These are phyloP conservation scores for Trissolcus basalis DNA, from an alignment of 1,140 invertebrate species.

Conservation along the genomic window DNA sequence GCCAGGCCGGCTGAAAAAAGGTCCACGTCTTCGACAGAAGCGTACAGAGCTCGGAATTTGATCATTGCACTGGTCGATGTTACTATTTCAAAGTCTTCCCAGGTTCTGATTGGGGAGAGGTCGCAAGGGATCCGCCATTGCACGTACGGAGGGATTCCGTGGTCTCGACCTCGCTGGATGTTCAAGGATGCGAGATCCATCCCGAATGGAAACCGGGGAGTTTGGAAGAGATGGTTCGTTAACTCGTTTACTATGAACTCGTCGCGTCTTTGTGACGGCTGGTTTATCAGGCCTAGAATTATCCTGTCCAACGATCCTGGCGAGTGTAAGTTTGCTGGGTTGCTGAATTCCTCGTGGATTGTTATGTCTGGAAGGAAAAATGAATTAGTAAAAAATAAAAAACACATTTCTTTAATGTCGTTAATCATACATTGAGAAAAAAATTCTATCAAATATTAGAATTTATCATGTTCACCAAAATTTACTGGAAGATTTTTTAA, in stretches of 20 bases:
- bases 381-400: background rate
- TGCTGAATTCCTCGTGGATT: conserved; percentile 85
- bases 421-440: too few relatives aligned
- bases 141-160: conserved; percentile 89
- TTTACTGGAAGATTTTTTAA: too few relatives aligned
- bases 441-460: too few relatives aligned
- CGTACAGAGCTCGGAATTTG: conserved; percentile 82
- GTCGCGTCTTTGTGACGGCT: conserved; percentile 86
- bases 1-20: conserved; percentile 92
- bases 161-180: conserved; percentile 92
- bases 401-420: too few relatives aligned
- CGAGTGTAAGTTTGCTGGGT: conserved; percentile 78
- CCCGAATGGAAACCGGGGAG: conserved; percentile 81
- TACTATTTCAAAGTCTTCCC: conserved; percentile 85
- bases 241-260: conserved; percentile 89
- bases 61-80: conserved; percentile 81
- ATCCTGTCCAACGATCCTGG: conserved; percentile 87
- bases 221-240: conserved; percentile 92
- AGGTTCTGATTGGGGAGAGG: conserved; percentile 82
- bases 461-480: too few relatives aligned
- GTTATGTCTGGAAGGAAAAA: conserved; percentile 80
- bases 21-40: conserved; percentile 90
- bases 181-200: conserved; percentile 94
- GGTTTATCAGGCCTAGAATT: conserved; percentile 85
- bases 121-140: conserved; percentile 89